Evolutionary conservation across 1,140 invertebrate genomes (phyloP), one percentile per base, ranked within the genome.

Genomic region (Ctenoplectra terminalis): DNA sequence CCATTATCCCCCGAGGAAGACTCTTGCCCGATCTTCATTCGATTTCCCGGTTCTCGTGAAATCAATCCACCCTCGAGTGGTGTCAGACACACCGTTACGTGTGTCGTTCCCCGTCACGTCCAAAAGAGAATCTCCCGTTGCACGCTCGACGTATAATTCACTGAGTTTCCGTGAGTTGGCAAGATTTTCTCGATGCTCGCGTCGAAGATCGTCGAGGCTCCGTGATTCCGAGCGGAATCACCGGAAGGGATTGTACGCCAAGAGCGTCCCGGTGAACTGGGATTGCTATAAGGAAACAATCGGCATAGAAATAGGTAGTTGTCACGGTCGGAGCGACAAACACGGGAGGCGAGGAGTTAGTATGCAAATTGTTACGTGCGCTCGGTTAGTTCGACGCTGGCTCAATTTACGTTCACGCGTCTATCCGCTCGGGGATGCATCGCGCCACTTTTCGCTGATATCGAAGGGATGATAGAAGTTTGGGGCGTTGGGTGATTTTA

Each of bases 221-320:
- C 20, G 37, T 63, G 34, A 72, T 72, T 37, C 72, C 31, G 3
- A 8, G 17, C 34, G 31, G 37, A 60, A 48, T 74, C 63, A 52
- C 69, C 64, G 52, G 63, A 31, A 81, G 58, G 63, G 34, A 37
- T 54, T 64, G 70, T 54, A 74, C 46, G 61, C 26, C 43, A 46
- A n/a, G 74, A 20, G 20, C 61, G 37, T 48, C n/a, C 66, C 52
- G 40, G 40, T 58, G 29, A 15, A 56, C 54, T 64, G 66, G 52
- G 54, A 84, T 85, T 74, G 71, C 76, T 86, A 84, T 87, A 87
- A 87, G 83, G 82, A 88, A 87, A 90, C 87, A 90, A 90, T 91
- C 81, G 90, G 87, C 86, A 89, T 90, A 88, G 88, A 89, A 90
- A 91, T 90, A 79, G 88, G 75, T 84, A 85, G 83, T 90, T 86